Conservation (phyloP, 2,888 invertebrate genomes). For the Malachius bipustulatus region DNA sequence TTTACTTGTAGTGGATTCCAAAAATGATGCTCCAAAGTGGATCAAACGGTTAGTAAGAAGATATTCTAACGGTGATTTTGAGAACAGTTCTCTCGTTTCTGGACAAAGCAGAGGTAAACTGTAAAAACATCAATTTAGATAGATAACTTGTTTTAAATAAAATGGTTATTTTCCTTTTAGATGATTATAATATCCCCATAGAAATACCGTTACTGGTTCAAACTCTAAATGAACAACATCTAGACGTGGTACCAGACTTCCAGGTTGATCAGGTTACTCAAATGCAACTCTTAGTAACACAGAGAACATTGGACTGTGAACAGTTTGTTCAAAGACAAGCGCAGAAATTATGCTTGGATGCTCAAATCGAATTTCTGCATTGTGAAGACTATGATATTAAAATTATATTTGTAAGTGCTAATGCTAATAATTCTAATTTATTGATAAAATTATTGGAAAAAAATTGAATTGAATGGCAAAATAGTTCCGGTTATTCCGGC, state of each 20-base stretch:
- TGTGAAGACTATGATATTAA: conserved; percentile 38
- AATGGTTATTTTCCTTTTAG: conserved; percentile 21
- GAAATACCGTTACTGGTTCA: conserved; percentile 36
- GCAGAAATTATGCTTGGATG: conserved; percentile 34
- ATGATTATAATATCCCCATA: conserved; percentile 37
- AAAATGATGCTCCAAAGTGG: conserved; percentile 33
- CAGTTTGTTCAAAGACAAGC: conserved; percentile 36
- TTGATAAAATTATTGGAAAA: no score
- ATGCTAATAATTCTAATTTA: no score
- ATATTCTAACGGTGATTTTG: conserved; percentile 36
- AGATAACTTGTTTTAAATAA: background rate
- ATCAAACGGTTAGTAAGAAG: conserved; percentile 36
- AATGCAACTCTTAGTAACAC: conserved; percentile 35
- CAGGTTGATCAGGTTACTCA: conserved; percentile 34
- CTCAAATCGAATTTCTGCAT: conserved; percentile 33
- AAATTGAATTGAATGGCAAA: no score
- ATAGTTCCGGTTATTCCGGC: no score
- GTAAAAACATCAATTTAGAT: no score
- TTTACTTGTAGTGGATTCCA: conserved; percentile 34
- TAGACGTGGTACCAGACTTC: conserved; percentile 34
- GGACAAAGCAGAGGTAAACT: conserved; percentile 35
- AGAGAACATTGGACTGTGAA: conserved; percentile 37
- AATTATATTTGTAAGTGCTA: conserved; percentile 32
- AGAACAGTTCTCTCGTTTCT: conserved; percentile 35
- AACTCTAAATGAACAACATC: conserved; percentile 33